Base-by-base conservation (phyloP, 2,113 vertebrate genomes). In the Epinephelus lanceolatus region DNA sequence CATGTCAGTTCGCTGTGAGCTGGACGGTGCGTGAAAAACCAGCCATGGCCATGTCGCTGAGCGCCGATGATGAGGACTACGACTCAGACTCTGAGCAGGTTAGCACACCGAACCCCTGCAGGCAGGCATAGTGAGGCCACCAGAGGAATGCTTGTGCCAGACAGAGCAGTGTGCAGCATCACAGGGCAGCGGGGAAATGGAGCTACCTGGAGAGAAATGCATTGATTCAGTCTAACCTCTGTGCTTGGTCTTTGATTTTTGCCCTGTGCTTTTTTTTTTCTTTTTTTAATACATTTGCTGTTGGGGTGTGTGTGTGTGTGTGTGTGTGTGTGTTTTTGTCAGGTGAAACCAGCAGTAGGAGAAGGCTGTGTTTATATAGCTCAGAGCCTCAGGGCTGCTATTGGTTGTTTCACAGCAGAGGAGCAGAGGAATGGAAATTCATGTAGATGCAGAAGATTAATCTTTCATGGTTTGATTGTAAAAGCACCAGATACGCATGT, bases 41-140 rank as follows among this genome's bases (percentile, higher is more conserved):
- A 95, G 96, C 94, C 92, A 97, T 97, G 97, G 97, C 97, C 95
- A 97, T 97, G 96, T 97, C 97, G 91, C 95, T 97, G 94, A 97
- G 97, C 91, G 96, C 96, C 80, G 97, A 98, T 88, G 97, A 98
- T 94, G 97, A 97, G 92, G 97, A 98, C 93, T 97, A 97, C 94
- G 97, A 97, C 82, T 97, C 97, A 66, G 97, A 97, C 90, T 94
- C 96, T 81, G 97, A 97, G 92, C 96, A 97, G 96, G 96, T 97
- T 94, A 94, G 96, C 86, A 78, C 87, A 51, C 85, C 56, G 21
- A 91, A 84, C 56, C 81, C 80, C 78, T 81, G 77, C 83, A 88
- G 91, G 85, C 89, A 76, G 86, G 73, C 84, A 14, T 40, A 85
- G 78, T 52, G 83, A 89, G 76, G 82, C 86, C 71, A 92, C 80